phyloP scores from a whole-genome alignment of 1,140 invertebrate species.

The Panulirus ornatus region DNA sequence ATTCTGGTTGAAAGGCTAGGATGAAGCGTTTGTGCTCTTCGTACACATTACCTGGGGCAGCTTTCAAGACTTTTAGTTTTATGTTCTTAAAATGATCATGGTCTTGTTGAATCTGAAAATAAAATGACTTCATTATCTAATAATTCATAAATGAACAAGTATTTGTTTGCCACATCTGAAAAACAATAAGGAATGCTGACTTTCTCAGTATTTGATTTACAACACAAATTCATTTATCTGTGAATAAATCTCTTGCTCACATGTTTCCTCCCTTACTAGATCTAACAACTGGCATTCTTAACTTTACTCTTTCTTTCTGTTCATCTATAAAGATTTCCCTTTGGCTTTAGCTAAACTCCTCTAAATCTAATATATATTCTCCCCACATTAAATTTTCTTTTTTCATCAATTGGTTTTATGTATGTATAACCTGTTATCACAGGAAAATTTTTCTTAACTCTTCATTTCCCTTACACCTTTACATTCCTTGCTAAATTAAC shows the following conservation, averaged over 20 bases:
- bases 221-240: no score
- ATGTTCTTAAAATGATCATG: slow-evolving; percentile 70
- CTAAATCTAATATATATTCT: background rate
- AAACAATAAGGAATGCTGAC: no score
- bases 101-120: slow-evolving; percentile 71
- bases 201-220: no score
- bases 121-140: no score
- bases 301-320: background rate
- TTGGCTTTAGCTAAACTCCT: background rate
- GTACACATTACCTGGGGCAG: slow-evolving; percentile 89
- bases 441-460: no score
- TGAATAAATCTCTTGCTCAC: no score
- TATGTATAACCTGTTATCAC: background rate
- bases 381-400: background rate
- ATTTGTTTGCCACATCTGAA: no score
- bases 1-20: slow-evolving; percentile 87
- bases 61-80: slow-evolving; percentile 90
- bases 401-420: background rate
- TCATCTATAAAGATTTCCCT: background rate
- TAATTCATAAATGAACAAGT: no score
- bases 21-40: slow-evolving; percentile 90
- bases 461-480: background rate
- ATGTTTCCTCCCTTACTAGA: no score
- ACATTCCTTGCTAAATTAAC: background rate
- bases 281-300: background rate